These are phyloP conservation scores for Ochropleura plecta DNA, from an alignment of 2,888 invertebrate genomes.

Conservation along the genomic window DNA sequence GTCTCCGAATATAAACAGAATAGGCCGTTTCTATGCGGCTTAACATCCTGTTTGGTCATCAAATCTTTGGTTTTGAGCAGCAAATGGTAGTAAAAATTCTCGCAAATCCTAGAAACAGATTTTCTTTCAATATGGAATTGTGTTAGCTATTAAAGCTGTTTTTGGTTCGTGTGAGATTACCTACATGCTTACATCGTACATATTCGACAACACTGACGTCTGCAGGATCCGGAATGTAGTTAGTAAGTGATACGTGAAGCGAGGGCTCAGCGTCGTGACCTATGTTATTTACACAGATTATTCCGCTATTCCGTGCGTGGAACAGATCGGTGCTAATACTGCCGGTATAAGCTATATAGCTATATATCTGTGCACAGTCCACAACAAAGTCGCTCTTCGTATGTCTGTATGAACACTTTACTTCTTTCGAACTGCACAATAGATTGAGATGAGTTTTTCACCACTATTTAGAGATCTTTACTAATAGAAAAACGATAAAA, in stretches of 20 bases:
- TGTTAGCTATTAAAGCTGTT: not conserved
- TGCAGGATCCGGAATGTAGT: conserved; percentile 48
- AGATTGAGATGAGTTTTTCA: not conserved
- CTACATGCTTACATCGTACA: not conserved
- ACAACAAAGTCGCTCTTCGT: not conserved
- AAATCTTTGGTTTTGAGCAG: conserved; percentile 23
- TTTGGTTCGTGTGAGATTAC: conserved; percentile 17
- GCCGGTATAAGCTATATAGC: not conserved
- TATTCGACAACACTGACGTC: conserved; percentile 34
- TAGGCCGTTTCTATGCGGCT: conserved; percentile 45
- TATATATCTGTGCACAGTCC: not conserved
- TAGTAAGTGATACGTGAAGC: conserved; percentile 52
- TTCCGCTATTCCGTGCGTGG: conserved; percentile 58
- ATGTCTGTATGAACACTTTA: not conserved
- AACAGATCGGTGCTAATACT: conserved; percentile 57
- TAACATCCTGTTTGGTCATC: conserved; percentile 42
- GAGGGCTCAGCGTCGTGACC: conserved; percentile 53
- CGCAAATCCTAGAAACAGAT: conserved; percentile 13
- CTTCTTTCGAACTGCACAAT: not conserved
- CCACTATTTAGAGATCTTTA: not conserved
- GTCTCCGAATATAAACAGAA: conserved; percentile 50
- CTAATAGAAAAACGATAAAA: not conserved
- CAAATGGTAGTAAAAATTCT: conserved; percentile 19
- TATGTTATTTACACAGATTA: conserved; percentile 63
- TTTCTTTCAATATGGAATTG: not conserved